Percentiles rank a stretch among this genome's conserved stretches.
These are phyloP conservation scores for Stenichneumon culpator DNA, from an alignment of 2,888 invertebrate genomes.

Conservation along the genomic window DNA sequence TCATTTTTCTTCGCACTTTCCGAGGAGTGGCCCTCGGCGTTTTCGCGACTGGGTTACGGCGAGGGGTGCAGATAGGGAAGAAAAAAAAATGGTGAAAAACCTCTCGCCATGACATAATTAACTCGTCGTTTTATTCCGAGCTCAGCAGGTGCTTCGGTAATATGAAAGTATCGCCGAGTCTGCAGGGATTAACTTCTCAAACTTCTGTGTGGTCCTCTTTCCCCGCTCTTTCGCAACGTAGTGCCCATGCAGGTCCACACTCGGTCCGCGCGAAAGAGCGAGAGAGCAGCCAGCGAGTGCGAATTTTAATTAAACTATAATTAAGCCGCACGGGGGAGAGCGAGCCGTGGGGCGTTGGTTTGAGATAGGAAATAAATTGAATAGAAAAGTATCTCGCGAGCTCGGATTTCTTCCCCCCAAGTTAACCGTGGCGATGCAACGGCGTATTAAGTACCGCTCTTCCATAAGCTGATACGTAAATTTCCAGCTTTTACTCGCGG, in stretches of 20 bases:
- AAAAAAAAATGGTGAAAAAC: conserved; percentile 11
- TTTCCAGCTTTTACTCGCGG: conserved; percentile 7
- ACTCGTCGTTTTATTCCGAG: conserved; percentile 77
- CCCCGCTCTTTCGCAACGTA: conserved; percentile 38
- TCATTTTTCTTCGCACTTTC: not conserved
- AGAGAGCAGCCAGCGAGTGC: conserved; percentile 62
- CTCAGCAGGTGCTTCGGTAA: conserved; percentile 76
- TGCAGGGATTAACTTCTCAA: conserved; percentile 81
- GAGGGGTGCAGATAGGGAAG: not conserved
- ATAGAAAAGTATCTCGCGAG: conserved; percentile 69
- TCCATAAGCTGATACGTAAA: conserved; percentile 27
- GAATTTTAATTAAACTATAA: conserved; percentile 83
- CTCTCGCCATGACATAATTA: conserved; percentile 77
- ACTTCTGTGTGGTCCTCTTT: conserved; percentile 76
- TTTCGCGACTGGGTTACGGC: not conserved
- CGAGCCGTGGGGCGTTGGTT: conserved; percentile 1
- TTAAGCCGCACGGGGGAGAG: conserved; percentile 69
- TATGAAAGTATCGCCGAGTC: conserved; percentile 80
- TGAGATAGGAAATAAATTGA: conserved; percentile 74
- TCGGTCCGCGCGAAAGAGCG: conserved; percentile 7
- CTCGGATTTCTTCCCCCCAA: conserved; percentile 36
- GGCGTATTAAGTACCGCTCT: conserved; percentile 9
- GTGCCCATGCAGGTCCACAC: conserved; percentile 31
- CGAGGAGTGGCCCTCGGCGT: not conserved
- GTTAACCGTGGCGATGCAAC: conserved; percentile 32